Evolutionary conservation across 2,113 vertebrate genomes (phyloP), one percentile per base, ranked within the genome.

Genomic region (Oryzias curvinotus): DNA sequence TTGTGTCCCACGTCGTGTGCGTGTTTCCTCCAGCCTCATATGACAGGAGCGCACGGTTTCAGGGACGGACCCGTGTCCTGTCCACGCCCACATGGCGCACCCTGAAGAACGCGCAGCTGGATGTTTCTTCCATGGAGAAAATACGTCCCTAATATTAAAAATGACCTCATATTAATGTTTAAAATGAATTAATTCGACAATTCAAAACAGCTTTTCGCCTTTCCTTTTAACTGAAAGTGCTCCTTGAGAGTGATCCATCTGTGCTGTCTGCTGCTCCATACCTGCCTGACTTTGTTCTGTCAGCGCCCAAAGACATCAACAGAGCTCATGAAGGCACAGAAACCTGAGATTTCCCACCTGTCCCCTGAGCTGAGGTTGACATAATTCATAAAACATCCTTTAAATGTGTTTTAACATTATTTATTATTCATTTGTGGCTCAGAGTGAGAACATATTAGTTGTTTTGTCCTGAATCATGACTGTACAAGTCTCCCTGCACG

Each of bases 31-130:
- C 60, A 75, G 36, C 51, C 62, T 84, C 75, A 58, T 61, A 26
- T 81, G 80, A 73, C 78, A 68, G 71, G 8, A 56, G 53, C 59
- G 65, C 75, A 53, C 65, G 28, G 66, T 69, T 67, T 73, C 55
- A 71, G 65, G 71, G 62, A 70, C 77, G 49, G 52, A 78, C 46
- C 17, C 55, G 47, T 73, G 62, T 66, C 72, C 55, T 78, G 26
- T 72, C 84, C 87, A 89, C 87, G 84, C 87, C 84, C 87, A 85
- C 78, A 57, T 2, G n/a, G 23, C 43, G 18, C 72, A 14, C 59
- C 15, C 36, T 36, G 36, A 36, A 12, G 30, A 10, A 8, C 30
- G 30, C 16, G 45, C 57, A 42, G 54, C 55, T 30, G 43, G 49
- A 50, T 50, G 52, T 56, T 57, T 42, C 52, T 62, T 45, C 56